Conservation (phyloP, 2,113 vertebrate genomes). For the Pseudonaja textilis region DNA sequence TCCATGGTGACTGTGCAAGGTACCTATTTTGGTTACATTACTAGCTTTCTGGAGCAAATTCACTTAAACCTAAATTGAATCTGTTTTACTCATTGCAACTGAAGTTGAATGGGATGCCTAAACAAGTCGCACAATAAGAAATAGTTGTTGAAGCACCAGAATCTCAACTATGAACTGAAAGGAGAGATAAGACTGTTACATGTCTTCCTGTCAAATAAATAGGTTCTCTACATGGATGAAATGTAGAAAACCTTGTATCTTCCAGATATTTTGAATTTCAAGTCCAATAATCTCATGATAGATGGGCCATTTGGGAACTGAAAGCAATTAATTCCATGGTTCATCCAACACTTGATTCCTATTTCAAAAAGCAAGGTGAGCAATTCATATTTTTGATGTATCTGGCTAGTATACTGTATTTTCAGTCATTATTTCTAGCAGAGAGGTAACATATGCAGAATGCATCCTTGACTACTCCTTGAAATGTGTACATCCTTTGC, state of each 20-base stretch:
- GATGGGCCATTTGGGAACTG: background rate
- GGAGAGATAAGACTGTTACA: background rate
- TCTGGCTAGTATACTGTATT: background rate
- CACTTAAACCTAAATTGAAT: background rate
- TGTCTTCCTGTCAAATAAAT: background rate
- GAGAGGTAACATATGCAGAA: background rate
- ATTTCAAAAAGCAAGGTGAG: background rate
- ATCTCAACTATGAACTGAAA: background rate
- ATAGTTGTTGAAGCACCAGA: background rate
- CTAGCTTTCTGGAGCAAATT: background rate
- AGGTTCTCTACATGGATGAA: background rate
- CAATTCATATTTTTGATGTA: background rate
- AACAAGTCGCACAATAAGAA: background rate
- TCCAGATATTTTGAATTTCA: background rate
- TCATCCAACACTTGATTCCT: background rate
- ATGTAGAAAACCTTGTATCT: background rate
- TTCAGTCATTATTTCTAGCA: background rate
- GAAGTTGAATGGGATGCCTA: background rate
- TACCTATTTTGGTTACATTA: background rate
- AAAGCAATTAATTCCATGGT: background rate
- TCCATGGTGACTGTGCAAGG: background rate
- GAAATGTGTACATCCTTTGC: background rate
- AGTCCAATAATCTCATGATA: background rate
- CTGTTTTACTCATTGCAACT: background rate
- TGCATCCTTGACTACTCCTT: background rate